Base-by-base conservation (phyloP, 2,888 invertebrate genomes). In the Maniola hyperantus region DNA sequence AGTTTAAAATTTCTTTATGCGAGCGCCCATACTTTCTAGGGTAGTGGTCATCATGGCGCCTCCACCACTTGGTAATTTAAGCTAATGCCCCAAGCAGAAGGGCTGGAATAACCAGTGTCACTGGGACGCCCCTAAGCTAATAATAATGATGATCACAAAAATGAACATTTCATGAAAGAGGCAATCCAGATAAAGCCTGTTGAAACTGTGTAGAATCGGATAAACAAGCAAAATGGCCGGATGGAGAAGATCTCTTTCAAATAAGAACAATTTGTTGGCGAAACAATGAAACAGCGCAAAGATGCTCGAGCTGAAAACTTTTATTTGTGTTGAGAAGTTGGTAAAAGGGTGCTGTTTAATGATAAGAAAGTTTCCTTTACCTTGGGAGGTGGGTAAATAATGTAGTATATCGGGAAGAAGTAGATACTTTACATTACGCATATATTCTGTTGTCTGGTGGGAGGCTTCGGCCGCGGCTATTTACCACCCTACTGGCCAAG, bases 281-380 rank as follows among this genome's bases (percentile, higher is more conserved):
- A 68, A 73, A 76, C 76, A 80, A 76, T 74, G 72, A 75, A 77
- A 77, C 72, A 73, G 73, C 73, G 71, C 69, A 66, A 69, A 69
- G 71, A 70, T 71, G 65, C 69, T 55, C 63, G 55, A 44, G 69
- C 70, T 72, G 70, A 72, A 57, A 76, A 77, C 73, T 79, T 80
- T 78, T 79, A 77, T 78, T 78, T 77, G 76, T 72, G 68, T 72
- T 72, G 66, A 68, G 64, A 78, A 80, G 74, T 80, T 79, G 70
- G 71, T 70, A 66, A 75, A 74, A 75, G 76, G 76, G 78, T 79
- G 77, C 72, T 79, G 76, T 76, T 79, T 77, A 77, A 73, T 73
- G 81, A 80, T 80, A 81, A 77, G 74, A 70, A 77, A 77, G 72
- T 79, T 78, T 69, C 8, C 70, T 57, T 13, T 69, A 62, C 65